Evolutionary conservation across 2,113 vertebrate species (phyloP).

Genomic region (Hemibagrus wyckioides): DNA sequence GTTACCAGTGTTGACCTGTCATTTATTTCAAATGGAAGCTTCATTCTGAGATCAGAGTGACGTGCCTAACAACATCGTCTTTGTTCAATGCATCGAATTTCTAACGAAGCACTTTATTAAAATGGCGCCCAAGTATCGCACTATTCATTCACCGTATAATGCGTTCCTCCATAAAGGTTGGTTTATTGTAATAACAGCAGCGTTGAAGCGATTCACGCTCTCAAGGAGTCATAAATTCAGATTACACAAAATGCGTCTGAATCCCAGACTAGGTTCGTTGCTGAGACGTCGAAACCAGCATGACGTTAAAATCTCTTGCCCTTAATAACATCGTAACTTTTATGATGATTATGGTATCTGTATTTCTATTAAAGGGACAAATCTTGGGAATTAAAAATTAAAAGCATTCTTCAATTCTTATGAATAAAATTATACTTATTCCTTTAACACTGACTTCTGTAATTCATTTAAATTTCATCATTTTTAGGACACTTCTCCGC

Average conservation of each 20-base stretch:
- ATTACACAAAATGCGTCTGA: background rate
- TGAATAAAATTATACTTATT: background rate
- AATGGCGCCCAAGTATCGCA: background rate
- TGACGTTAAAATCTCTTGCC: background rate
- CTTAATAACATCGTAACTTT: background rate
- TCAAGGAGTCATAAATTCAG: background rate
- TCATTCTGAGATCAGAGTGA: background rate
- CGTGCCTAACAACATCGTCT: background rate
- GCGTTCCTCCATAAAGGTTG: background rate
- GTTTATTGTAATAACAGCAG: constrained; percentile 17
- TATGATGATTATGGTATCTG: background rate
- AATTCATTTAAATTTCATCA: background rate
- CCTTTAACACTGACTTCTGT: background rate
- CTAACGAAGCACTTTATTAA: background rate
- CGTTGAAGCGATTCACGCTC: background rate
- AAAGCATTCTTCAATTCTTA: background rate
- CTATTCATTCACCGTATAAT: background rate
- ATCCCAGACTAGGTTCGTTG: background rate
- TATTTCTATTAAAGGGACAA: background rate
- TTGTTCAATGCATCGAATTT: background rate
- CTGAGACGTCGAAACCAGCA: background rate
- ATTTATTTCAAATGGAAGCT: background rate
- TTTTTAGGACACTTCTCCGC: background rate
- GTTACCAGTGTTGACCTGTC: background rate
- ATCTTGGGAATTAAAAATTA: background rate